Conservation (phyloP, 2,113 vertebrate genomes). For the Mobula hypostoma region DNA sequence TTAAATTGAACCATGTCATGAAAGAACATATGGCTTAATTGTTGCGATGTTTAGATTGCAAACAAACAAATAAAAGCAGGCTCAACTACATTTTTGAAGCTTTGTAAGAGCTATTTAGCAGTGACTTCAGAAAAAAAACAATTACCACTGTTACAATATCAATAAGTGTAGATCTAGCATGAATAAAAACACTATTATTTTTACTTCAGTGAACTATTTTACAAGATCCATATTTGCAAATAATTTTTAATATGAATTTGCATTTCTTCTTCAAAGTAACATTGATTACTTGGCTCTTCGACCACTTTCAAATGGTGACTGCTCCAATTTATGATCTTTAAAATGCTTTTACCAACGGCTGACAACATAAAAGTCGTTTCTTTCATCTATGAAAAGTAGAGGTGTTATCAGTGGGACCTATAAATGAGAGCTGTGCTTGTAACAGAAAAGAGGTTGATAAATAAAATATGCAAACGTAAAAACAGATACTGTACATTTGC, state of each 20-base stretch:
- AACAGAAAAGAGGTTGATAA: not conserved
- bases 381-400: not conserved
- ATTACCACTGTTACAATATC: not conserved
- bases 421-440: not conserved
- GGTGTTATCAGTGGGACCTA: not conserved
- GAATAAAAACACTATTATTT: not conserved
- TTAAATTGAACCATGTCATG: not conserved
- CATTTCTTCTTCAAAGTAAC: not conserved
- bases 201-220: not conserved
- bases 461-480: not conserved
- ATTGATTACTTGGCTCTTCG: not conserved
- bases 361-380: not conserved
- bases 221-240: not conserved
- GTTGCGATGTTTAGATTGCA: not conserved
- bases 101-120: not conserved
- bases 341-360: too few species aligned
- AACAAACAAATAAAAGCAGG: not conserved
- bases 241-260: not conserved
- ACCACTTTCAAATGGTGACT: not conserved
- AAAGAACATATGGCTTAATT: not conserved
- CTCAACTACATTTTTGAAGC: not conserved
- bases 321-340: not conserved
- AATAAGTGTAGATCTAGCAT: not conserved
- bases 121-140: too few species aligned
- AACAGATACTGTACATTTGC: not conserved